Conservation (phyloP, 2,888 invertebrate species). For the Xestobium rufovillosum region DNA sequence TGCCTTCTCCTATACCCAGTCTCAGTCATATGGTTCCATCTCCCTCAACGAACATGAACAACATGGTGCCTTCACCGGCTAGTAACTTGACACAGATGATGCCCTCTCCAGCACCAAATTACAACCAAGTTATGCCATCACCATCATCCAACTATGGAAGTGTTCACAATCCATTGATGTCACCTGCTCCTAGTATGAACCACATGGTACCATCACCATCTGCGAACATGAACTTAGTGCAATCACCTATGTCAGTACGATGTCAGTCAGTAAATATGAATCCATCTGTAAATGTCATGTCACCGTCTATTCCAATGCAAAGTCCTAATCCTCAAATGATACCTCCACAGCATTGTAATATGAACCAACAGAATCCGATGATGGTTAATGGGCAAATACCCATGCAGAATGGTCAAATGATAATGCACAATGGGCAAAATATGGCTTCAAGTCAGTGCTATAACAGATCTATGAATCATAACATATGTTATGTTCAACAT, state of each 20-base stretch:
- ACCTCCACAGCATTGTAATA: slow-evolving; percentile 19
- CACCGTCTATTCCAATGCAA: slow-evolving; percentile 27
- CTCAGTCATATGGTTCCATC: slow-evolving; percentile 32
- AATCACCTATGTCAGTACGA: slow-evolving; percentile 27
- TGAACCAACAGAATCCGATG: slow-evolving; percentile 22
- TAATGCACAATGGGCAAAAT: slow-evolving; percentile 17
- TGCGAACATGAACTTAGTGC: slow-evolving; percentile 27
- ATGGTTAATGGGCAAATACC: slow-evolving; percentile 20
- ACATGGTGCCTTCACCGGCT: slow-evolving; percentile 25
- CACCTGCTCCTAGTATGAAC: slow-evolving; percentile 25
- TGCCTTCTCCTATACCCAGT: slow-evolving; percentile 26
- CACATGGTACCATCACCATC: slow-evolving; percentile 23
- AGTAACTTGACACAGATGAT: slow-evolving; percentile 32
- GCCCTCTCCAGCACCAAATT: slow-evolving; percentile 26
- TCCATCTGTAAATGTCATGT: slow-evolving; percentile 23
- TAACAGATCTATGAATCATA: slow-evolving; percentile 27
- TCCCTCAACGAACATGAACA: slow-evolving; percentile 23
- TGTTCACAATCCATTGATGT: slow-evolving; percentile 26
- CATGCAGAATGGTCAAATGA: slow-evolving; percentile 24
- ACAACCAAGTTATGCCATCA: slow-evolving; percentile 20
- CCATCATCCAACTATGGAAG: slow-evolving; percentile 16
- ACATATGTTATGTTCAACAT: slow-evolving; percentile 31
- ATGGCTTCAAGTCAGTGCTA: slow-evolving; percentile 31
- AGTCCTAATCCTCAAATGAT: slow-evolving; percentile 22
- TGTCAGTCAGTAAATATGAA: slow-evolving; percentile 33